Base-by-base conservation (phyloP, 92 coral and sea anemone genomes). In the Micromussa lordhowensis region DNA sequence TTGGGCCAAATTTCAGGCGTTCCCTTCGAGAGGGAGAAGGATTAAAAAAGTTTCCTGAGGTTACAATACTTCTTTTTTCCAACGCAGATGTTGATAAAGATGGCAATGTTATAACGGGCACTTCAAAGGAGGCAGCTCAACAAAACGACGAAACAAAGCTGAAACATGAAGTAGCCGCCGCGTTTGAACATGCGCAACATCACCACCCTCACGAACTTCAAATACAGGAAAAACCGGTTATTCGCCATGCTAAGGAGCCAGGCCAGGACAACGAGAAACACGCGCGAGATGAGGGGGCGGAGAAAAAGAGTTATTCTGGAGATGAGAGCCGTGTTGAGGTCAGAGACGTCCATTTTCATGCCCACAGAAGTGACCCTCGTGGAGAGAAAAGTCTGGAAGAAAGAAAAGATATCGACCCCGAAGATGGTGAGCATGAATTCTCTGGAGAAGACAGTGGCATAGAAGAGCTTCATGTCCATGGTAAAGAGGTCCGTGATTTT, bases 101-200 rank as follows among this genome's bases (percentile, higher is more conserved):
- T 61, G 82, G 61, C 32, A 53, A 38, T 61, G 26, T 63, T 26
- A 19, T 35, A 36, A 48, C 34, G 30, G 88, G 55, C 26, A 61
- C 26, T 16, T 32, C 30, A 10, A 49, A 34, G 34, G 6, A 35
- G 40, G 19, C 49, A 19, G 26, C 28, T 24, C 77, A 19, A 29
- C 86, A 26, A 29, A 66, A 2, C 48, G 26, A 48, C n/a, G 70
- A 68, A 30, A 68, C 28, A 6, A 44, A 29, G 28, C 86, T 40
- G 2, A 40, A 24, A 44, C 51, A 48, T 48, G 61, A 44, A 8
- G 77, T 44, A 44, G 69, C 28, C 28, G 40, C 61, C 28, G 28
- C 77, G 1, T 68, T 82, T 82, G 64, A 82, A 29, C 77, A 59
- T 80, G 83, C 83, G 29, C 73, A 57, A 29, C 71, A 80, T 15